These are phyloP conservation scores for Synanthedon tipuliformis DNA, from an alignment of 2,888 invertebrate genomes.

Conservation along the genomic window DNA sequence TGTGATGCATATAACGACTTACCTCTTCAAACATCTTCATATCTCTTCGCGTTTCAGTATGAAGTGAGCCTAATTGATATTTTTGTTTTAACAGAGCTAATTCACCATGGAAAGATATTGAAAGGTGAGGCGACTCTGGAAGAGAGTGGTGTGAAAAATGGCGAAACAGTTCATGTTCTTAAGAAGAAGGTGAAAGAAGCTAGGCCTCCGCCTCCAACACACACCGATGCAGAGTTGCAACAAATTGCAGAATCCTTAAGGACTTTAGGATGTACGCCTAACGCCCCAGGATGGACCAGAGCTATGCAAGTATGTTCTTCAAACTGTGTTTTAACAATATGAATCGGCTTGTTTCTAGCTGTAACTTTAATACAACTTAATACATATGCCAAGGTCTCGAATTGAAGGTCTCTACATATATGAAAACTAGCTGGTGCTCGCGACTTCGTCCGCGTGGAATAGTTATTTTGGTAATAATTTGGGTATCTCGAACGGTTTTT, in stretches of 20 bases:
- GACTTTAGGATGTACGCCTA: constrained; percentile 69
- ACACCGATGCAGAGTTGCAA: constrained; percentile 72
- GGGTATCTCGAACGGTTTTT: no score
- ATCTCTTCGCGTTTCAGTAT: no score
- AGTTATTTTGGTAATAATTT: no score
- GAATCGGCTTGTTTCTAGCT: constrained; percentile 73
- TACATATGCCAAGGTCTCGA: no score
- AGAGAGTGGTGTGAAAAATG: constrained; percentile 72
- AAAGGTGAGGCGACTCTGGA: constrained; percentile 71
- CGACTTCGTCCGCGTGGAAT: no score
- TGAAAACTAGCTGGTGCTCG: no score
- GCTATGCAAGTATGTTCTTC: constrained; percentile 74
- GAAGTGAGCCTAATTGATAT: not conserved
- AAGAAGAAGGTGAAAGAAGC: constrained; percentile 50
- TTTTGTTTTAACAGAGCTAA: constrained; percentile 66
- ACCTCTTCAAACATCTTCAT: no score
- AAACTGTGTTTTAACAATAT: constrained; percentile 63
- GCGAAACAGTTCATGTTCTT: constrained; percentile 70
- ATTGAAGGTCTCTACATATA: no score
- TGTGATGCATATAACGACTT: no score
- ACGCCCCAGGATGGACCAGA: constrained; percentile 72
- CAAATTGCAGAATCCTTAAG: constrained; percentile 73
- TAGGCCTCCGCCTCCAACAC: constrained; percentile 46
- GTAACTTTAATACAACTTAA: no score
- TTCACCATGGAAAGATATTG: constrained; percentile 78